Percentiles rank a stretch among this genome's conserved stretches.
These are phyloP conservation scores for Ptilonorhynchus violaceus DNA, from an alignment of 2,113 vertebrate genomes.

Conservation along the genomic window DNA sequence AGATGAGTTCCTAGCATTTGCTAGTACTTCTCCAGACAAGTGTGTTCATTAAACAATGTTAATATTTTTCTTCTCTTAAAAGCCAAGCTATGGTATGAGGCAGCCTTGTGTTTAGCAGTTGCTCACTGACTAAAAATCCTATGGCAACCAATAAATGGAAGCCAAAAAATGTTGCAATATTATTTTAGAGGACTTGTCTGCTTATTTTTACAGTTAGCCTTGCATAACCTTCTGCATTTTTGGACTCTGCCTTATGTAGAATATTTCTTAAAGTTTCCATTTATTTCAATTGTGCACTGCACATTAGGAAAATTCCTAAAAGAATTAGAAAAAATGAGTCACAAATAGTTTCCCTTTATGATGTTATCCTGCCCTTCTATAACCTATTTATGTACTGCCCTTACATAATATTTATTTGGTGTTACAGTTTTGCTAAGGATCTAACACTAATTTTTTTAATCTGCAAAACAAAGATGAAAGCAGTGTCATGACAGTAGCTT, in stretches of 20 bases:
- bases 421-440: neutral
- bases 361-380: conserved; percentile 46
- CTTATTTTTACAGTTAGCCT: conserved; percentile 76
- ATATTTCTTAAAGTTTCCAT: conserved; percentile 70
- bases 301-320: conserved; percentile 52
- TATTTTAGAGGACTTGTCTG: conserved; percentile 74
- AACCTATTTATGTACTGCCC: neutral
- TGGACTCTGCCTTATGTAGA: conserved; percentile 72
- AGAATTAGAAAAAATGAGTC: conserved; percentile 61
- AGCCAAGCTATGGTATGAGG: conserved; percentile 48
- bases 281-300: conserved; percentile 62
- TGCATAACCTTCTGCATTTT: conserved; percentile 75
- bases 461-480: neutral
- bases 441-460: neutral
- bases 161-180: conserved; percentile 76
- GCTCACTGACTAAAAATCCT: conserved; percentile 59
- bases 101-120: conserved; percentile 42
- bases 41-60: conserved; percentile 51
- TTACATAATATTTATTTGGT: conserved; percentile 33
- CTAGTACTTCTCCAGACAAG: conserved; percentile 43
- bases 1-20: conserved; percentile 37
- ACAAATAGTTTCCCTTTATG: conserved; percentile 49
- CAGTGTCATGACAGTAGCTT: neutral
- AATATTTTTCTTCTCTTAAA: conserved; percentile 53
- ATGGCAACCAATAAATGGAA: conserved; percentile 53